Percentiles rank a stretch among this genome's conserved stretches.
Evolutionary conservation across 2,113 vertebrate genomes (phyloP).

Genomic region (Sinocyclocheilus rhinocerous): DNA sequence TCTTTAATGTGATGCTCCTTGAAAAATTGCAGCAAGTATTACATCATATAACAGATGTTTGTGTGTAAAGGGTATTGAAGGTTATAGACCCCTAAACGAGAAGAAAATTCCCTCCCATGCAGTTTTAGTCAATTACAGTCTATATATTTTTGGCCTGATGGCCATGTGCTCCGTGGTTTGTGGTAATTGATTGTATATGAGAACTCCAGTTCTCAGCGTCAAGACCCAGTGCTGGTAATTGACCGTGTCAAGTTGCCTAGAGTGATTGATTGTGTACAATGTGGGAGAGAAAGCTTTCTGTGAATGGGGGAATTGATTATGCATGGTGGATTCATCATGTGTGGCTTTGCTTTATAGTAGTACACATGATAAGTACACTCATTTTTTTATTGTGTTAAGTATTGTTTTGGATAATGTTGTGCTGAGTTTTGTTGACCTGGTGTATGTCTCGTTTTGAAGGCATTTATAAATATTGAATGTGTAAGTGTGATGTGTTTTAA

Average conservation of each 20-base stretch:
- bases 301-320: conserved; percentile 30
- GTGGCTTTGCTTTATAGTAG: conserved; percentile 1
- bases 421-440: not conserved
- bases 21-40: not conserved
- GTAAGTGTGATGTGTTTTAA: conserved; percentile 19
- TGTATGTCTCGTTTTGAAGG: not conserved
- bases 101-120: not conserved
- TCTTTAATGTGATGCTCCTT: not conserved
- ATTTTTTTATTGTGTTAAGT: not conserved
- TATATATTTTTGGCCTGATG: conserved; percentile 4
- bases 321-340: conserved; percentile 1
- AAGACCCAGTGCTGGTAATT: conserved; percentile 37
- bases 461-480: conserved; percentile 22
- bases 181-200: conserved; percentile 33
- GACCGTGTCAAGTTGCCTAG: conserved; percentile 7
- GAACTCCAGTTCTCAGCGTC: not conserved
- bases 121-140: conserved; percentile 1
- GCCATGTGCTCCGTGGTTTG: conserved; percentile 22
- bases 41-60: not conserved
- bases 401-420: not conserved
- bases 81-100: not conserved
- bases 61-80: not conserved
- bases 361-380: not conserved
- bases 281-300: not conserved
- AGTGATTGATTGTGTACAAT: conserved; percentile 21